Percentiles rank a stretch among this genome's conserved stretches.
Evolutionary conservation across 2,113 vertebrate genomes (phyloP).

Genomic region (Ctenodactylus gundi): DNA sequence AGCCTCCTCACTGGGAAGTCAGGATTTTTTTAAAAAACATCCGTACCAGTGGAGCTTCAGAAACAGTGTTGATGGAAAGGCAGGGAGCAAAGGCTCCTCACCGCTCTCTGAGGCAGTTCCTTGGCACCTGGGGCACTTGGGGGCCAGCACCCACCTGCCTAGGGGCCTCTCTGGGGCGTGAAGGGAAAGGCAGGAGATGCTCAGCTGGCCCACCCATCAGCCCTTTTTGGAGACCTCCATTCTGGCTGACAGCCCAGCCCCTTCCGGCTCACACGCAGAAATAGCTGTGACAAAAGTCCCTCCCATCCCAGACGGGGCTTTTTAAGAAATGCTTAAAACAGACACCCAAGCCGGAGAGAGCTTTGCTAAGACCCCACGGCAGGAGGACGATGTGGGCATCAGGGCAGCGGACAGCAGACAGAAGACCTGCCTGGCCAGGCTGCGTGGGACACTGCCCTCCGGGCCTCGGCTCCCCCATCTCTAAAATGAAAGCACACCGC

Average conservation of each 20-base stretch:
- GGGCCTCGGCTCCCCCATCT: conserved; percentile 48
- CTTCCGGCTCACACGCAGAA: conserved; percentile 49
- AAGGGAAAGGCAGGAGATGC: conserved; percentile 10
- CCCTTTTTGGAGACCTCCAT: conserved; percentile 14
- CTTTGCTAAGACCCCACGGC: fast-evolving
- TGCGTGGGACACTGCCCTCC: neutral
- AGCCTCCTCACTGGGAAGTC: neutral
- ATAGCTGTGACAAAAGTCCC: conserved; percentile 62
- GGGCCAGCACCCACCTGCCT: conserved; percentile 27
- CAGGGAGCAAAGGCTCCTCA: neutral
- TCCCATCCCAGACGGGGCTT: conserved; percentile 32
- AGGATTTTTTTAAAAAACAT: neutral
- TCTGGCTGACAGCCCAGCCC: conserved; percentile 22
- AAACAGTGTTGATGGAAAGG: neutral
- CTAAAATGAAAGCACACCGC: neutral
- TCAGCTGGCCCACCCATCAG: conserved; percentile 37
- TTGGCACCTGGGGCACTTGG: neutral
- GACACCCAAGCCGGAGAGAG: neutral
- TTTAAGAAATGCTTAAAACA: conserved; percentile 49
- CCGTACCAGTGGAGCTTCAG: neutral
- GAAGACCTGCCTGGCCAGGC: neutral
- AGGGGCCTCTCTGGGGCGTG: neutral
- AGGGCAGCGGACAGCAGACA: fast-evolving
- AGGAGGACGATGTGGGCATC: neutral
- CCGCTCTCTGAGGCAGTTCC: neutral